Evolutionary conservation across 2,888 invertebrate genomes (phyloP).

Genomic region (Balanococcus diminutus): DNA sequence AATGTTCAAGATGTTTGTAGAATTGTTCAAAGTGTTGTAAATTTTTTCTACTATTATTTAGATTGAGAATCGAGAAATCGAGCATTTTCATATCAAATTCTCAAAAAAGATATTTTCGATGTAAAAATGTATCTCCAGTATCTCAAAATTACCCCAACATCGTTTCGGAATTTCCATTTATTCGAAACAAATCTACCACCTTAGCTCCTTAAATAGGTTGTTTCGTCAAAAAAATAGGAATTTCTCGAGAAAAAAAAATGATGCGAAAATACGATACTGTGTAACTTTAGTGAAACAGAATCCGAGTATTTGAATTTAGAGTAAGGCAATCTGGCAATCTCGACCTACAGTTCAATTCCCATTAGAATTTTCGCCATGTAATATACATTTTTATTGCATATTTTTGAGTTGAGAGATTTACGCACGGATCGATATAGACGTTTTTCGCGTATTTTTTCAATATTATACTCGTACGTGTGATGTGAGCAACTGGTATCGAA

Average conservation of each 20-base stretch:
- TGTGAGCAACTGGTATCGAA: too few relatives aligned
- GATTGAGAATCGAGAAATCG: too few relatives aligned
- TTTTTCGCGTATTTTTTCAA: not conserved
- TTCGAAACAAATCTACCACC: not conserved
- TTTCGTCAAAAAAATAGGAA: not conserved
- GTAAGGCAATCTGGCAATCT: not conserved
- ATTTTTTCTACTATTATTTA: too few relatives aligned
- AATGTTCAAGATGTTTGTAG: not conserved
- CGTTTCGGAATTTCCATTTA: not conserved
- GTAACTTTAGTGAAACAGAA: not conserved
- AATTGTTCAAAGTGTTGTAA: too few relatives aligned
- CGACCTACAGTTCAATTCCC: not conserved
- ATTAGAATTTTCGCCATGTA: not conserved
- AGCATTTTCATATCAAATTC: too few relatives aligned
- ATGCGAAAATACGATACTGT: not conserved
- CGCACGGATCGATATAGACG: not conserved
- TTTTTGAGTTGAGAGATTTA: not conserved
- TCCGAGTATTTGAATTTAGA: not conserved
- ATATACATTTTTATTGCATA: not conserved
- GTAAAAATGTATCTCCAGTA: too few relatives aligned
- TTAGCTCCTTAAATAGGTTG: not conserved
- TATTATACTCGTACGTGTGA: too few relatives aligned
- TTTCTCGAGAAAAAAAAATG: not conserved
- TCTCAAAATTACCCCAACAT: not conserved
- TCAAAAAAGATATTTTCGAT: too few relatives aligned